phyloP scores from a whole-genome alignment of 2,888 invertebrate species.

The Aphodius granarius region DNA sequence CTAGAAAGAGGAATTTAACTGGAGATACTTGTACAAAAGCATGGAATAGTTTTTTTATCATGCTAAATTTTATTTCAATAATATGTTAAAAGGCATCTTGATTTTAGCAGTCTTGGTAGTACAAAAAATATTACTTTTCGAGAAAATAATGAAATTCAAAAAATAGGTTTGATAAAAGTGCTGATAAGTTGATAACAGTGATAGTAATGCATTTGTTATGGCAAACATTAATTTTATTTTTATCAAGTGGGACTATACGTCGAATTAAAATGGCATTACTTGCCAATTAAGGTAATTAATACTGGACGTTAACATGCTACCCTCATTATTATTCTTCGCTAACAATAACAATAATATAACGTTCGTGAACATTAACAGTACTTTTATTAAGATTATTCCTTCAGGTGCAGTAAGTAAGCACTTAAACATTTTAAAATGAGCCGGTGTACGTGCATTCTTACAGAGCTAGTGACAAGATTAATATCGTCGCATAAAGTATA shows the following conservation, averaged over 20 bases:
- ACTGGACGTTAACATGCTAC: background rate
- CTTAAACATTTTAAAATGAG: background rate
- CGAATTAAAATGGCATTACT: background rate
- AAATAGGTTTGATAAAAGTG: too few relatives aligned
- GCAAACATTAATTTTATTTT: too few relatives aligned
- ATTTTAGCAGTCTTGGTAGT: background rate
- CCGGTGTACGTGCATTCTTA: background rate
- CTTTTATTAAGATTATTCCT: background rate
- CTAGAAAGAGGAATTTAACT: background rate
- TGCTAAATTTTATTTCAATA: too few relatives aligned
- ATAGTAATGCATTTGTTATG: too few relatives aligned
- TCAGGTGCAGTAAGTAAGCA: background rate
- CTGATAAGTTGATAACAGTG: too few relatives aligned
- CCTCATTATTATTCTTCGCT: background rate
- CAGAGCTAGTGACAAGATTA: constrained; percentile 17
- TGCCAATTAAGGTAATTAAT: background rate
- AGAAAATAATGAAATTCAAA: too few relatives aligned
- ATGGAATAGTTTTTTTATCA: too few relatives aligned
- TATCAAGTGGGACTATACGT: too few relatives aligned
- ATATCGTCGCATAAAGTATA: constrained; percentile 22
- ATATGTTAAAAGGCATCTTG: background rate
- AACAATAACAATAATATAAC: background rate
- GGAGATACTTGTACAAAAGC: background rate
- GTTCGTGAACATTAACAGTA: background rate
- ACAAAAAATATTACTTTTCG: too few relatives aligned